These are phyloP conservation scores for Wiebesia pumilae DNA, from an alignment of 1,140 invertebrate genomes.

Conservation along the genomic window DNA sequence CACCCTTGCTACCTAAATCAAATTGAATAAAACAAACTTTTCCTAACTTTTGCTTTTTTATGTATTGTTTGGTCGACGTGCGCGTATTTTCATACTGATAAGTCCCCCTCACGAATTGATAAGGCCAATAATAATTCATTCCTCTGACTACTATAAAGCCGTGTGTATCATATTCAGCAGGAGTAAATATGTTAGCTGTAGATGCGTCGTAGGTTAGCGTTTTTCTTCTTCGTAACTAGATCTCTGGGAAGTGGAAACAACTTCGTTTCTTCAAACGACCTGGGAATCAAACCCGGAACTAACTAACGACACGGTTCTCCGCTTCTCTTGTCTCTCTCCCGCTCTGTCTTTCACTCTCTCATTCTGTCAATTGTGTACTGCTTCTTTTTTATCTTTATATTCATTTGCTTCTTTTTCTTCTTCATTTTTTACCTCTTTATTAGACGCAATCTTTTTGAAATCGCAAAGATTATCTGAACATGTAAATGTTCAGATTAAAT, in stretches of 20 bases:
- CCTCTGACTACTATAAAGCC: conserved; percentile 45
- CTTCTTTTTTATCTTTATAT: too few relatives aligned
- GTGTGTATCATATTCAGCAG: not conserved
- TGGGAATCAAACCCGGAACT: conserved; percentile 70
- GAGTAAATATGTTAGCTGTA: not conserved
- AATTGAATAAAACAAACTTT: too few relatives aligned
- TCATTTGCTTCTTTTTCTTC: too few relatives aligned
- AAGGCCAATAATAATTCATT: conserved; percentile 68
- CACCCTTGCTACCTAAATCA: too few relatives aligned
- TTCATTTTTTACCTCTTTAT: too few relatives aligned
- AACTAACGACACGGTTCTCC: conserved; percentile 46
- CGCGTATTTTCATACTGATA: too few relatives aligned
- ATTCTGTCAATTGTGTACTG: not conserved
- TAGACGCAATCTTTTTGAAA: too few relatives aligned
- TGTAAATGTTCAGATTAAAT: too few relatives aligned
- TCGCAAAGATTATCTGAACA: too few relatives aligned
- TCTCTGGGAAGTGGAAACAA: conserved; percentile 56
- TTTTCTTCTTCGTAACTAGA: conserved; percentile 64
- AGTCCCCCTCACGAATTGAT: conserved; percentile 60
- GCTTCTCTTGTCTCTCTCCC: not conserved
- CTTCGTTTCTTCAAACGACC: conserved; percentile 59
- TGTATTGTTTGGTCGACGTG: too few relatives aligned
- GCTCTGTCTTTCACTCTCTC: not conserved
- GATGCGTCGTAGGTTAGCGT: not conserved
- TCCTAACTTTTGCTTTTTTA: too few relatives aligned